Evolutionary conservation across 2,113 vertebrate genomes (phyloP).

Genomic region (Melanocharis versteri): DNA sequence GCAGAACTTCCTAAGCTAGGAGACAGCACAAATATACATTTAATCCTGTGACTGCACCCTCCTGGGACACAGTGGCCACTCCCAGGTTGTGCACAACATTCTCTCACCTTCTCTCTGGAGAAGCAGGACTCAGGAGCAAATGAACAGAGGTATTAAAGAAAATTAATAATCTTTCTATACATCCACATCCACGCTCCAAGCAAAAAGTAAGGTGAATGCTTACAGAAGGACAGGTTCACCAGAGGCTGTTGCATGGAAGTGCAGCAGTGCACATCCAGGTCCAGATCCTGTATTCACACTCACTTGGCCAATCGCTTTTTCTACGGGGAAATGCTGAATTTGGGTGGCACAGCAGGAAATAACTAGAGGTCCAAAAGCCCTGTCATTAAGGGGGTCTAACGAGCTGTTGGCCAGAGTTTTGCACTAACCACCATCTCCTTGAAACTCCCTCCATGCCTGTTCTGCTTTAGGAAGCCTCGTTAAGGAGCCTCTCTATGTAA

Average conservation of each 20-base stretch:
- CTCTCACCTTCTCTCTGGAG: background rate
- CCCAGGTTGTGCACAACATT: background rate
- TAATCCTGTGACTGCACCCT: background rate
- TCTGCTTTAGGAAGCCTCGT: background rate
- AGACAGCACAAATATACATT: background rate
- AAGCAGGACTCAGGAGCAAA: background rate
- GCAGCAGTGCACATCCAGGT: background rate
- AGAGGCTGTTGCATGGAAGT: background rate
- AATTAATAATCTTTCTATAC: background rate
- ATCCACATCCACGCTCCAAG: background rate
- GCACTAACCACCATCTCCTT: background rate
- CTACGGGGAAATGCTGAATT: background rate
- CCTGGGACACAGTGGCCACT: background rate
- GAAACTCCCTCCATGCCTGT: background rate
- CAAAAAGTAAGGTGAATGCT: background rate
- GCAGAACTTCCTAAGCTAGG: background rate
- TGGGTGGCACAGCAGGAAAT: background rate
- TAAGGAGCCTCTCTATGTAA: background rate
- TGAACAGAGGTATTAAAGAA: background rate
- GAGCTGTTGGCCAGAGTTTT: background rate
- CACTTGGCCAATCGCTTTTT: rapidly evolving
- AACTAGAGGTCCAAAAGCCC: background rate
- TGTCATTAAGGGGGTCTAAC: background rate
- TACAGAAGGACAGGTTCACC: background rate
- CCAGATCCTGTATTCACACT: background rate